Base-by-base conservation (phyloP, 2,113 vertebrate species). In the Xenopus borealis region DNA sequence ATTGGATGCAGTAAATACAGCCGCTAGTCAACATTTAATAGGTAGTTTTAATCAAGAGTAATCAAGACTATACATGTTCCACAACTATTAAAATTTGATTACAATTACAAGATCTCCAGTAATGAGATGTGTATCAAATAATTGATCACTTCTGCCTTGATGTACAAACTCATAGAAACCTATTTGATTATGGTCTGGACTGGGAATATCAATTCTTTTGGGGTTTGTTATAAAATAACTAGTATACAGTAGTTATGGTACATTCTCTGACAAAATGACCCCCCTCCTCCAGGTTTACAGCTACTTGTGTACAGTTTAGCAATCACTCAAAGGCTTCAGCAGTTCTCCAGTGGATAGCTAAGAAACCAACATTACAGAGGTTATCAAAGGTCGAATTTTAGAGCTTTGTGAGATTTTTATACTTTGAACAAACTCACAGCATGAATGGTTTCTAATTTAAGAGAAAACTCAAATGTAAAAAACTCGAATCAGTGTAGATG, bases 81-180 rank as follows among this genome's bases (percentile, higher is more conserved):
- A 69, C 46, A 61, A 75, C 73, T 75, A 75, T 69, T 75, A 75
- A 75, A 75, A 75, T 75, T 75, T 75, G 72, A 75, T 75, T 75
- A 75, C 73, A 75, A 75, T 75, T 75, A 75, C 73, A 75, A 75
- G 73, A 75, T 75, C 73, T 57, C 58, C 66, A 52, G 73, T 75
- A 75, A 75, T 75, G 30, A 66, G 66, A 75, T 69, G 73, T 47
- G 73, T 69, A 69, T 75, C 57, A 45, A 69, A 62, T 69, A 75
- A 75, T 69, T 69, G 73, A 75, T 75, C 66, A 69, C 66, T 52
- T 19, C n/a, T 75, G 66, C 66, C 58, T 69, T 69, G 68, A 68
- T 75, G 66, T 69, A 62, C 45, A 75, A 69, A 75, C 68, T 69
- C 62, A 69, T 75, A 57, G 14, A 13, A 63, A n/a, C 14, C 53